phyloP scores from a whole-genome alignment of 2,888 invertebrate species.

The Noctuana brunneofusca region DNA sequence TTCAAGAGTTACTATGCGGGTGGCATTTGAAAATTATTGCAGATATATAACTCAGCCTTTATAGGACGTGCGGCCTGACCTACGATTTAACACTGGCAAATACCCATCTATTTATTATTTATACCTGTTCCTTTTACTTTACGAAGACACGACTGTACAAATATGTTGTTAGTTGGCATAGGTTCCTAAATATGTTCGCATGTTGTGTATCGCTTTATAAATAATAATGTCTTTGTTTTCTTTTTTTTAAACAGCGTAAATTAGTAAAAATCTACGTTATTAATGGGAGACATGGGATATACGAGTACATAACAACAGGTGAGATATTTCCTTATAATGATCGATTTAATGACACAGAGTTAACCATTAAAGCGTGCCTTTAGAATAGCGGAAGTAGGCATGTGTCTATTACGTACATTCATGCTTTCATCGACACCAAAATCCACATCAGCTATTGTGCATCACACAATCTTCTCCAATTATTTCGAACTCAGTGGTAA shows the following conservation, averaged over 20 bases:
- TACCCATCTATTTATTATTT: conserved; percentile 34
- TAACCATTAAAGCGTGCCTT: background rate
- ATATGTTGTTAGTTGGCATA: conserved; percentile 6
- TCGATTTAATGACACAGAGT: background rate
- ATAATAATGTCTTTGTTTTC: background rate
- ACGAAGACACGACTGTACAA: conserved; percentile 27
- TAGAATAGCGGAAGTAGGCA: background rate
- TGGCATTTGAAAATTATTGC: conserved; percentile 35
- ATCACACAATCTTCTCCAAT: conserved; percentile 26
- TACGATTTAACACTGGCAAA: conserved; percentile 34
- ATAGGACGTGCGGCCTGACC: conserved; percentile 32
- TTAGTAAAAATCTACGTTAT: too few relatives aligned
- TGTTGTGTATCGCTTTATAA: background rate
- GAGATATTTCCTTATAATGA: too few relatives aligned
- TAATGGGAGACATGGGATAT: background rate
- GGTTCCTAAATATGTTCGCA: background rate
- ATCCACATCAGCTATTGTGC: conserved; percentile 17
- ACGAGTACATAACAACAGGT: too few relatives aligned
- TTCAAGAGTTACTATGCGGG: conserved; percentile 35
- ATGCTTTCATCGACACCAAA: conserved; percentile 11
- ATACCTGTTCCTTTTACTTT: conserved; percentile 26
- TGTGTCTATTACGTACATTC: conserved; percentile 3
- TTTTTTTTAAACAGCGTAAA: too few relatives aligned
- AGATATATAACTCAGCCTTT: conserved; percentile 33
- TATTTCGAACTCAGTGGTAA: conserved; percentile 26